These are phyloP conservation scores for Sebastes vulpes DNA, from an alignment of 2,797 vertebrate genomes.

Conservation along the genomic window DNA sequence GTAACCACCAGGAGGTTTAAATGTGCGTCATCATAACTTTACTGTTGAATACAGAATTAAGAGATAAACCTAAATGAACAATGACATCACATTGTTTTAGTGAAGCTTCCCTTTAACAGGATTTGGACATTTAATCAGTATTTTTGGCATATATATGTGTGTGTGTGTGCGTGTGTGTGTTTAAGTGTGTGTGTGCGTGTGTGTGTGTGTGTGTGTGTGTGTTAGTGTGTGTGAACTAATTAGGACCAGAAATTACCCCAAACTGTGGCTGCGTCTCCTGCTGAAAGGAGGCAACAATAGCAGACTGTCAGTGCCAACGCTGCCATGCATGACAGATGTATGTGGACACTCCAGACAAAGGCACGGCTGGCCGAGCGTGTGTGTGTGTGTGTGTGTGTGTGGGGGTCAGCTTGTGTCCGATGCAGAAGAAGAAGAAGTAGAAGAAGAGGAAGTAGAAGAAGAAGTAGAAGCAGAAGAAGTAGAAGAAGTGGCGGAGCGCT, in stretches of 20 bases:
- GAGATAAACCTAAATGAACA: conserved; percentile 15
- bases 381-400: conserved; percentile 8
- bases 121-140: conserved; percentile 55
- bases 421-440: conserved; percentile 58
- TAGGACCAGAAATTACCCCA: conserved; percentile 96
- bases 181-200: conserved; percentile 7
- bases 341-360: conserved; percentile 93
- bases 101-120: conserved; percentile 46
- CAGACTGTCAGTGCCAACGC: conserved; percentile 92
- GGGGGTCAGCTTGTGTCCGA: conserved; percentile 86
- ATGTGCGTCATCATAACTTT: neutral
- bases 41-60: neutral
- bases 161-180: neutral
- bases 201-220: conserved; percentile 38
- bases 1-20: neutral
- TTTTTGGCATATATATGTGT: conserved; percentile 31
- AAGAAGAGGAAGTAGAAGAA: neutral
- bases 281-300: conserved; percentile 86
- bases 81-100: conserved; percentile 21
- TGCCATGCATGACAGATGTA: conserved; percentile 96
- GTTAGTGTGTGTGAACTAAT: conserved; percentile 89
- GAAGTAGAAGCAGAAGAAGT: no score
- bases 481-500: conserved; percentile 87
- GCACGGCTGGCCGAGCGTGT: conserved; percentile 88
- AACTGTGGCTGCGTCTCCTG: conserved; percentile 90